Evolutionary conservation across 2,888 invertebrate genomes (phyloP).

Genomic region (Rhagophthalmus giganteus): DNA sequence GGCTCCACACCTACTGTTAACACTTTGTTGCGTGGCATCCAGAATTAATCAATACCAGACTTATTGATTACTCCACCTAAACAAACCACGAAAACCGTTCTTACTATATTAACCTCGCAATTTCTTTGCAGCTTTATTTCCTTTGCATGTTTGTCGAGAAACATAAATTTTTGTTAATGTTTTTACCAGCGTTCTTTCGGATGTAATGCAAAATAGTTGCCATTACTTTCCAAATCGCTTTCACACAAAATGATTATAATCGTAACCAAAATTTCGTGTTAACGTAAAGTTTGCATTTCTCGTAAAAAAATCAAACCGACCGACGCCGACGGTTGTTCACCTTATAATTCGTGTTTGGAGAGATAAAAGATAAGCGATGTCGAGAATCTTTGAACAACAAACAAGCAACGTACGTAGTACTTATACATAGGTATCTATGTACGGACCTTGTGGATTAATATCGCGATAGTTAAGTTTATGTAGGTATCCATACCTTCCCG

Average conservation of each 20-base stretch:
- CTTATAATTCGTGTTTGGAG: neutral
- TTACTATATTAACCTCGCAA: constrained; percentile 8
- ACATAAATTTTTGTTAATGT: constrained; percentile 17
- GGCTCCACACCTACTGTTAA: constrained; percentile 35
- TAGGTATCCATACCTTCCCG: too few relatives aligned
- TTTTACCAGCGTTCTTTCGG: constrained; percentile 13
- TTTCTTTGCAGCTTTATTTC: constrained; percentile 16
- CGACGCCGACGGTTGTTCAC: neutral
- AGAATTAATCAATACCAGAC: constrained; percentile 35
- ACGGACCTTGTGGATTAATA: too few relatives aligned
- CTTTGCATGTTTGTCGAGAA: constrained; percentile 11
- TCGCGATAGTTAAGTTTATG: too few relatives aligned
- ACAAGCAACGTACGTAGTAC: too few relatives aligned
- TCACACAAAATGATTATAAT: too few relatives aligned
- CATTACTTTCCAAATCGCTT: too few relatives aligned
- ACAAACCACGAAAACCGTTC: constrained; percentile 21
- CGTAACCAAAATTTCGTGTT: neutral
- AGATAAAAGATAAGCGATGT: neutral
- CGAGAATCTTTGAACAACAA: too few relatives aligned
- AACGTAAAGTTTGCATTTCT: neutral
- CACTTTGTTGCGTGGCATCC: constrained; percentile 32
- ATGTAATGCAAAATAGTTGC: constrained; percentile 6
- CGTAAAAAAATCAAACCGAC: too few relatives aligned
- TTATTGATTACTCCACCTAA: constrained; percentile 33
- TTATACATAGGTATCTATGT: too few relatives aligned